Conservation (phyloP, 30 jellyfish, hydroid and myxozoan genomes). For the Nemopilema nomurai region DNA sequence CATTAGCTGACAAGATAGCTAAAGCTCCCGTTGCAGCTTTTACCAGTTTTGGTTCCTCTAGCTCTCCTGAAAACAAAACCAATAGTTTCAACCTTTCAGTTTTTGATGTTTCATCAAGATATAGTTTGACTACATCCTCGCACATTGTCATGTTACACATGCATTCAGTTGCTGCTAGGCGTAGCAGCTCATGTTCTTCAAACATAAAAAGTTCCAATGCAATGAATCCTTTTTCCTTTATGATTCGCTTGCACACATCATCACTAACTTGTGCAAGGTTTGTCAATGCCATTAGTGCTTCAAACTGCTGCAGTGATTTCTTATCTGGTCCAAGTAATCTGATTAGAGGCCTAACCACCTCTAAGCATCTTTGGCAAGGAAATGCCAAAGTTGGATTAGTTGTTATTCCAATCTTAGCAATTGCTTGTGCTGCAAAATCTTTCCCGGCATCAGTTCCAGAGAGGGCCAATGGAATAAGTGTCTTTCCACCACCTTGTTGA, state of each 20-base stretch:
- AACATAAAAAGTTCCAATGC: constrained; percentile 84
- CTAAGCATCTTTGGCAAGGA: constrained; percentile 94
- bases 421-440: constrained; percentile 88
- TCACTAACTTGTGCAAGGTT: constrained; percentile 90
- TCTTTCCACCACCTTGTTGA: constrained; percentile 94
- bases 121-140: constrained; percentile 71
- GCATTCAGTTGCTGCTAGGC: constrained; percentile 94
- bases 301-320: constrained; percentile 77
- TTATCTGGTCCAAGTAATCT: constrained; percentile 64
- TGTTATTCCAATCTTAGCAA: constrained; percentile 93
- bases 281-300: constrained; percentile 90
- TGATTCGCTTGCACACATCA: constrained; percentile 77
- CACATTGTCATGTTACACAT: constrained; percentile 90
- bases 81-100: constrained; percentile 86
- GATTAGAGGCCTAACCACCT: constrained; percentile 89
- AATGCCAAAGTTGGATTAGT: constrained; percentile 91
- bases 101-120: constrained; percentile 58
- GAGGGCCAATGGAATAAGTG: constrained; percentile 76
- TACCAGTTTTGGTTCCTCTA: constrained; percentile 77
- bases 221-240: constrained; percentile 81
- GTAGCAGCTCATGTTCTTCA: constrained; percentile 86
- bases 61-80: constrained; percentile 76
- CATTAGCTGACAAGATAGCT: constrained; percentile 81
- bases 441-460: constrained; percentile 80
- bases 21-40: constrained; percentile 94